A percentile compares a stretch with the other conserved stretches of the same genome.
These are phyloP conservation scores for Drosophila setosimentum DNA, from an alignment of 2,888 invertebrate species.

Conservation along the genomic window DNA sequence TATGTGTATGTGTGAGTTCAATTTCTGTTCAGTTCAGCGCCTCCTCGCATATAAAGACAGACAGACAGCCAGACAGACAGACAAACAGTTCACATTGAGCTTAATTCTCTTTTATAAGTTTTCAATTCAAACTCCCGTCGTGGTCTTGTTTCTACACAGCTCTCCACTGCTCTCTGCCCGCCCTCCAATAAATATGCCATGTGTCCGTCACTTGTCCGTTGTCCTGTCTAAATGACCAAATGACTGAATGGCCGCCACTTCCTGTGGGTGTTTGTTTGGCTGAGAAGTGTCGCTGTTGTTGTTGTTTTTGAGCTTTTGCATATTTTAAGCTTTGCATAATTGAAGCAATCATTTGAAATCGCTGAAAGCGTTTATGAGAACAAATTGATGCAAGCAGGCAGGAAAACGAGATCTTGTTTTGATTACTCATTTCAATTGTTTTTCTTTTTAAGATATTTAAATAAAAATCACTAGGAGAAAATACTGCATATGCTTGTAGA, in stretches of 20 bases:
- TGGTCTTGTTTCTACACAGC: conserved; percentile 15
- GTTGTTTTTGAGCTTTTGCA: conserved; percentile 44
- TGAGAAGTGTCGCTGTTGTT: conserved; percentile 33
- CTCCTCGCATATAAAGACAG: background rate
- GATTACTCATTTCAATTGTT: background rate
- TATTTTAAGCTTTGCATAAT: conserved; percentile 61
- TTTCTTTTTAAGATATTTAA: background rate
- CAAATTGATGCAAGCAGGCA: background rate
- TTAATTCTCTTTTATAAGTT: conserved; percentile 75
- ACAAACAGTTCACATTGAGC: conserved; percentile 55
- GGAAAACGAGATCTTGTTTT: background rate
- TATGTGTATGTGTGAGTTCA: conserved; percentile 55
- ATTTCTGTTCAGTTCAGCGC: conserved; percentile 68
- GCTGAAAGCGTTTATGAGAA: conserved; percentile 46
- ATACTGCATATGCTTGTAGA: background rate
- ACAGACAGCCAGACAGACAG: background rate
- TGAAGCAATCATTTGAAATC: conserved; percentile 56
- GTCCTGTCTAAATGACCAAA: conserved; percentile 43
- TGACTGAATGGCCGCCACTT: conserved; percentile 52
- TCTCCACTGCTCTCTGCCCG: background rate
- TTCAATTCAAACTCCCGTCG: conserved; percentile 65
- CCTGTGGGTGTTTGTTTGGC: conserved; percentile 39
- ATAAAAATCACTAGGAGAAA: background rate
- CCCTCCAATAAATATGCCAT: conserved; percentile 13
- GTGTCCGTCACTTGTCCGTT: conserved; percentile 8